Conservation (phyloP, 2,888 invertebrate genomes). For the Halictus ligatus region DNA sequence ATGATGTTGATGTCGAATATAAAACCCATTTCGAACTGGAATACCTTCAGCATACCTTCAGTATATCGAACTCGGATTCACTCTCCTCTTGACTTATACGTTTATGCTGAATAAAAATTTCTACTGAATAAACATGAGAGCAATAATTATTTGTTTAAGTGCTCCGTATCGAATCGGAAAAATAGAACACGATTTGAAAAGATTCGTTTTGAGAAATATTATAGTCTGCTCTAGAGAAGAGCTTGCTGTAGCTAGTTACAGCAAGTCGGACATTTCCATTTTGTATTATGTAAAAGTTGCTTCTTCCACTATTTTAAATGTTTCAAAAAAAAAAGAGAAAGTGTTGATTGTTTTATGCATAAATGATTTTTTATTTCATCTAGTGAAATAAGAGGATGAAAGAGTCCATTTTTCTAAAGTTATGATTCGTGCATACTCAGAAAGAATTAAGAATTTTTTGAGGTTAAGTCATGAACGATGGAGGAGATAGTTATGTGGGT, state of each 20-base stretch:
- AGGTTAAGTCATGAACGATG: too few relatives aligned
- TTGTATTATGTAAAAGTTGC: too few relatives aligned
- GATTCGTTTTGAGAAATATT: background rate
- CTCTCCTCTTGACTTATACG: background rate
- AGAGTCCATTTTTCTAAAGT: background rate
- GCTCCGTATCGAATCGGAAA: too few relatives aligned
- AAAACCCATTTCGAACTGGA: background rate
- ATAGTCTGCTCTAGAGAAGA: too few relatives aligned
- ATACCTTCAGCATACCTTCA: background rate
- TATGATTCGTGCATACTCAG: background rate
- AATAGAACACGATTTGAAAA: background rate
- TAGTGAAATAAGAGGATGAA: background rate
- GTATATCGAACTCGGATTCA: background rate
- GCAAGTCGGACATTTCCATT: too few relatives aligned
- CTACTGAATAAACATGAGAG: background rate
- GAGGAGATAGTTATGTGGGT: too few relatives aligned
- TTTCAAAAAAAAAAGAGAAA: too few relatives aligned
- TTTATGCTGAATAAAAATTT: background rate
- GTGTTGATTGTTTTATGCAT: too few relatives aligned
- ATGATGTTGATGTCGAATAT: background rate
- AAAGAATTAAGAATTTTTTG: too few relatives aligned
- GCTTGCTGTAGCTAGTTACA: too few relatives aligned
- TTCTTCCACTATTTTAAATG: too few relatives aligned
- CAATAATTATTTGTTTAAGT: background rate
- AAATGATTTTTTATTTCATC: background rate